Evolutionary conservation across 2,888 invertebrate species (phyloP).

Genomic region (Litoditis marina): DNA sequence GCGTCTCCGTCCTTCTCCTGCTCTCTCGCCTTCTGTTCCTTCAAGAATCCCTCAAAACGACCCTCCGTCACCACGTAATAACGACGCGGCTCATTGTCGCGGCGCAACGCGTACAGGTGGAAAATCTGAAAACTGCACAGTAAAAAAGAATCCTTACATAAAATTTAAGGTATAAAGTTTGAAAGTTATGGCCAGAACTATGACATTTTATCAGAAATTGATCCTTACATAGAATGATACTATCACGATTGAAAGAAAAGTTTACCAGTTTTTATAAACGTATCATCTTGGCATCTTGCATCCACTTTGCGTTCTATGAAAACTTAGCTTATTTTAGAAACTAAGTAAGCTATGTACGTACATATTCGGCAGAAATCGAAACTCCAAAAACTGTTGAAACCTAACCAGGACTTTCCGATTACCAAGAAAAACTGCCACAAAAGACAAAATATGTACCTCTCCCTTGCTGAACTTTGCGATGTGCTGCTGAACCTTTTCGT

Average conservation of each 20-base stretch:
- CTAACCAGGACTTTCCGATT: too few species aligned
- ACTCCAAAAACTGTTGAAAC: too few species aligned
- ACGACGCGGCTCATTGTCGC: slow-evolving; percentile 17
- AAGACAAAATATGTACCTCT: slow-evolving; percentile 9
- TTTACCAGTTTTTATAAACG: too few species aligned
- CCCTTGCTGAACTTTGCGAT: slow-evolving; percentile 20
- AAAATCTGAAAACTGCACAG: background rate
- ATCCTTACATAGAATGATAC: too few species aligned
- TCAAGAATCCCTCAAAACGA: too few species aligned
- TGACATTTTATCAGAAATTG: background rate
- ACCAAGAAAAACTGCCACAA: background rate
- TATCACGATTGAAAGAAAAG: too few species aligned
- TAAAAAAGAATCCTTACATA: background rate
- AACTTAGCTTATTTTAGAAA: too few species aligned
- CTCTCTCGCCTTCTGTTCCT: background rate
- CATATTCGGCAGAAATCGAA: too few species aligned
- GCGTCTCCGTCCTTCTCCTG: slow-evolving; percentile 15
- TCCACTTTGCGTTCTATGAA: too few species aligned
- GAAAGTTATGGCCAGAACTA: background rate
- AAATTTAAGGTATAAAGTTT: background rate
- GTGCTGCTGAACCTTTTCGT: slow-evolving; percentile 21
- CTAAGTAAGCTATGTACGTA: too few species aligned
- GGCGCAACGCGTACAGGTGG: slow-evolving; percentile 1
- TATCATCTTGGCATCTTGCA: too few species aligned
- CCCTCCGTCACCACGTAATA: slow-evolving; percentile 19